Conservation (phyloP, 1,140 invertebrate genomes). For the Sycophila sp. region DNA sequence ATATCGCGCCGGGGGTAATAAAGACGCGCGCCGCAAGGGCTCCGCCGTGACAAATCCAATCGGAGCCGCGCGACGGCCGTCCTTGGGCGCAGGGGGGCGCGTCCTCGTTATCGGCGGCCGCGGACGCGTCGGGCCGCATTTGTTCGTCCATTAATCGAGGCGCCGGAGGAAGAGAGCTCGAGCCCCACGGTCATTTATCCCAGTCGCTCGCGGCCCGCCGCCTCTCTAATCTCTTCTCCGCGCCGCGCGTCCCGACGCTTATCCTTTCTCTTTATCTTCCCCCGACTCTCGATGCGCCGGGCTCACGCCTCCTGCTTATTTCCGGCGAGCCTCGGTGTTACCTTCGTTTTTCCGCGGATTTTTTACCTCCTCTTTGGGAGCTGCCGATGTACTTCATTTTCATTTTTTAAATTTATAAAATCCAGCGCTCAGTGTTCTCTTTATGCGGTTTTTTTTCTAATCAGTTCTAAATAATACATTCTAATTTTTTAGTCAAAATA, state of each 20-base stretch:
- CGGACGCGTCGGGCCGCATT: conserved; percentile 46
- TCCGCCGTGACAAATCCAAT: conserved; percentile 44
- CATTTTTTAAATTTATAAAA: too few species aligned
- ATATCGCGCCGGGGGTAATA: conserved; percentile 18
- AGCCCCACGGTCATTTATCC: conserved; percentile 52
- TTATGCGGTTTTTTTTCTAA: too few species aligned
- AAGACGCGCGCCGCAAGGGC: conserved; percentile 40
- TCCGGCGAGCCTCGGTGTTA: not conserved
- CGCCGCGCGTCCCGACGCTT: conserved; percentile 43
- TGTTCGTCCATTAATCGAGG: conserved; percentile 51
- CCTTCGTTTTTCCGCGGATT: too few species aligned
- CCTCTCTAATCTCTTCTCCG: conserved; percentile 43
- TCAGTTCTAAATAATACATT: too few species aligned
- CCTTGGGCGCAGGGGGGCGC: conserved; percentile 42
- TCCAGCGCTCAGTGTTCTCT: too few species aligned
- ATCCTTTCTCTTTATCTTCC: conserved; percentile 42
- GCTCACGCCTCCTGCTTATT: not conserved
- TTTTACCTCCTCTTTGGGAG: too few species aligned
- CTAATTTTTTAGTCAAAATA: too few species aligned
- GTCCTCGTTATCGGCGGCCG: conserved; percentile 37
- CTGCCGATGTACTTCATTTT: too few species aligned
- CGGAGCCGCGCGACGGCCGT: not conserved
- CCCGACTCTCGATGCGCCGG: conserved; percentile 5
- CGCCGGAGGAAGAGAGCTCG: conserved; percentile 33
- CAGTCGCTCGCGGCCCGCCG: conserved; percentile 39